Percentiles rank a stretch among this genome's conserved stretches.
Evolutionary conservation across 2,797 vertebrate genomes (phyloP).

Genomic region (Iguana delicatissima): DNA sequence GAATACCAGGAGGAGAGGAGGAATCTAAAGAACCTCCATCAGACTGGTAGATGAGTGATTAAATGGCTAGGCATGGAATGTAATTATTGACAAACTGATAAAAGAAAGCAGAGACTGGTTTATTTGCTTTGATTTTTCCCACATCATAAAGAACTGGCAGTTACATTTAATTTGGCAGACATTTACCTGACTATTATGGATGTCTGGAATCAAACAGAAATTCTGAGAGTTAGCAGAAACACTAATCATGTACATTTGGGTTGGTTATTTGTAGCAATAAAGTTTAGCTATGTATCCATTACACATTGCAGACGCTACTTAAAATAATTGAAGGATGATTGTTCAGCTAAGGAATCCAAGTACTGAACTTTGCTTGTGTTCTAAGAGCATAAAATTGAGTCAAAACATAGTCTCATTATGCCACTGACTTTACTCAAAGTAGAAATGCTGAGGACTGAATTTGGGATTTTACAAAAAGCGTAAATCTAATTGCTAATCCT

Average conservation of each 20-base stretch:
- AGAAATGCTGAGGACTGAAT: neutral
- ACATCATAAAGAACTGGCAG: slow-evolving; percentile 24
- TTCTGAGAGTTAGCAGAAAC: slow-evolving; percentile 11
- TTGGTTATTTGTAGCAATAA: slow-evolving; percentile 21
- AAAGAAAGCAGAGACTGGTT: slow-evolving; percentile 29
- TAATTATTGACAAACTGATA: slow-evolving; percentile 47
- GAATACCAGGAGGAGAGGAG: neutral
- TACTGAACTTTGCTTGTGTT: neutral
- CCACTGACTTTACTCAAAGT: neutral
- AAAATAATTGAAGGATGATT: neutral
- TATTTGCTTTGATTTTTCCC: slow-evolving; percentile 29
- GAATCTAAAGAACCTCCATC: slow-evolving; percentile 14
- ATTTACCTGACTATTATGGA: slow-evolving; percentile 42
- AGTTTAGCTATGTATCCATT: neutral
- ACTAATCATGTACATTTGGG: slow-evolving; percentile 1
- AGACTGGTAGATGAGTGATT: slow-evolving; percentile 31
- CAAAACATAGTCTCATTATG: neutral
- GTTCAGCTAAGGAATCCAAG: neutral
- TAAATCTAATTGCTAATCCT: too few species aligned
- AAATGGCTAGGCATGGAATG: slow-evolving; percentile 28
- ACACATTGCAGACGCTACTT: neutral
- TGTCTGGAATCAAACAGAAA: slow-evolving; percentile 28
- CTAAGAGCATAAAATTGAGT: neutral
- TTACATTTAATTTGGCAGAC: slow-evolving; percentile 50
- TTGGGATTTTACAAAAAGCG: neutral